phyloP scores from a whole-genome alignment of 2,113 vertebrate genomes.

The Hystrix cristata region DNA sequence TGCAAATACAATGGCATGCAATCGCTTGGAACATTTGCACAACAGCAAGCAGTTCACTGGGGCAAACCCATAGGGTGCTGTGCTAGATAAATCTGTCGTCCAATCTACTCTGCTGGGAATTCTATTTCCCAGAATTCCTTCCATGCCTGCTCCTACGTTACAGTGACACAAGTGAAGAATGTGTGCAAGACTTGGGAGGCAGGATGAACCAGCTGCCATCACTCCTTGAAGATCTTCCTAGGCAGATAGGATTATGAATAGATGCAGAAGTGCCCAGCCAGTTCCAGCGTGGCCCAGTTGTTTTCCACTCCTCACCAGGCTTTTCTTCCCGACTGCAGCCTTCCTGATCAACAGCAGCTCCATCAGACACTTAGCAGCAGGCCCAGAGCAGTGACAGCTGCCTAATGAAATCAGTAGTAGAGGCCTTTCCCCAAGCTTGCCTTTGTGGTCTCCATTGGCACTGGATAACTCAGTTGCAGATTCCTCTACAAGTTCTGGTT shows the following conservation, averaged over 20 bases:
- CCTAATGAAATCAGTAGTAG: neutral
- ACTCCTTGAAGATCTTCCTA: neutral
- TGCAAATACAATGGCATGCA: neutral
- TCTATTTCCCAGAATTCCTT: neutral
- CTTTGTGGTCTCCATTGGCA: neutral
- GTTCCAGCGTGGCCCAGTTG: neutral
- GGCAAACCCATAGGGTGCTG: neutral
- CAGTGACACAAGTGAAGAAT: neutral
- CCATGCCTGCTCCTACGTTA: neutral
- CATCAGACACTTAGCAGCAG: neutral
- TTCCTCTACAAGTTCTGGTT: neutral
- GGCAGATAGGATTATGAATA: neutral
- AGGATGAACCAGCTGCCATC: neutral
- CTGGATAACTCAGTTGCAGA: neutral
- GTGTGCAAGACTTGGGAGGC: neutral
- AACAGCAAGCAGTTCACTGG: neutral
- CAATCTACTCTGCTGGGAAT: neutral
- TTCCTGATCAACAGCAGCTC: neutral
- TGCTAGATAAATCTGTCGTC: neutral
- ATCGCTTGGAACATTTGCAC: neutral
- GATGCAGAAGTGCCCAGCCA: neutral
- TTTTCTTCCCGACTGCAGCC: neutral
- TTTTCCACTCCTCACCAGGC: neutral
- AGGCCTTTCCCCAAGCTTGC: neutral
- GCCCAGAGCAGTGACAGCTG: neutral